These are phyloP conservation scores for Tapirus terrestris DNA, from an alignment of 2,113 vertebrate species.

Conservation along the genomic window DNA sequence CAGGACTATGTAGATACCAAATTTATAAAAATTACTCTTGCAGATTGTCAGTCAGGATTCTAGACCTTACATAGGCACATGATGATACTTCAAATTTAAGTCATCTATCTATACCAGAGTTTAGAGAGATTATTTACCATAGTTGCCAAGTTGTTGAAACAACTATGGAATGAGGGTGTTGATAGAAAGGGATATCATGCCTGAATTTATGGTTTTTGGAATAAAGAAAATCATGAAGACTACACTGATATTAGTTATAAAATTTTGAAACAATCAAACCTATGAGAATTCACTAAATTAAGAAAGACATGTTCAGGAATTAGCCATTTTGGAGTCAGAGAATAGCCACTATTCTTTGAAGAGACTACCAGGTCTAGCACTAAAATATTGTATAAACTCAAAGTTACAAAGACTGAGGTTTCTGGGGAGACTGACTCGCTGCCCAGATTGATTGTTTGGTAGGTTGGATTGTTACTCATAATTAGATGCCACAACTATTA, in stretches of 20 bases:
- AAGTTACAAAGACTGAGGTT: neutral
- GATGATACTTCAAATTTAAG: neutral
- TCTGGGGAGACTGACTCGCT: neutral
- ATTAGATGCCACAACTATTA: neutral
- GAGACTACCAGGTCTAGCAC: neutral
- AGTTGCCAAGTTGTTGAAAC: neutral
- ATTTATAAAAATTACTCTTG: neutral
- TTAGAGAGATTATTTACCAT: neutral
- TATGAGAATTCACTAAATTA: conserved; percentile 4
- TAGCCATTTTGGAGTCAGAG: neutral
- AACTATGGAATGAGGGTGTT: neutral
- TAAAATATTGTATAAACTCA: neutral
- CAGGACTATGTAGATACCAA: neutral
- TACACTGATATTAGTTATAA: neutral
- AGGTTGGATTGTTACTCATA: neutral
- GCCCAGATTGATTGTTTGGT: neutral
- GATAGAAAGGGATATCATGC: neutral
- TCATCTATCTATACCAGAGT: neutral
- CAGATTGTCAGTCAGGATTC: neutral
- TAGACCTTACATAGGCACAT: neutral
- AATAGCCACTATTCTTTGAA: neutral
- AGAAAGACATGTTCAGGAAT: neutral
- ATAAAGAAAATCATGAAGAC: neutral
- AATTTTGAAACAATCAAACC: neutral
- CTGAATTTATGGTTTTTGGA: neutral